A percentile compares a stretch with the other conserved stretches of the same genome.
Evolutionary conservation across 2,888 invertebrate genomes (phyloP).

Genomic region (Drosophila paranaensis): DNA sequence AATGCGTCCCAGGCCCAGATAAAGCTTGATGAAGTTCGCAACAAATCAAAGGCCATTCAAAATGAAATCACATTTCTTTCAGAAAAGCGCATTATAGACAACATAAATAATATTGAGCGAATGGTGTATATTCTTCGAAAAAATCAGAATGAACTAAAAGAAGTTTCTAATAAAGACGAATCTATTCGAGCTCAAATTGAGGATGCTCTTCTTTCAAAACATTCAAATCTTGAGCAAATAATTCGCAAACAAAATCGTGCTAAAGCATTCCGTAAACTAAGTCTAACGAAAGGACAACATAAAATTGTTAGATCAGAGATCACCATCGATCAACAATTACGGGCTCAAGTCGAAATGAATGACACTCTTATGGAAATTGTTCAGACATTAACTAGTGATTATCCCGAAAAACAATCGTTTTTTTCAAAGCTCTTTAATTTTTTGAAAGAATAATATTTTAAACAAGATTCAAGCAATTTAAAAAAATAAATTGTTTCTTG

Average conservation of each 20-base stretch:
- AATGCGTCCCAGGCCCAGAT: constrained; percentile 86
- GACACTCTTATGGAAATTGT: constrained; percentile 53
- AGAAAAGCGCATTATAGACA: constrained; percentile 72
- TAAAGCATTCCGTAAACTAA: constrained; percentile 62
- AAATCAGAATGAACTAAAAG: constrained; percentile 71
- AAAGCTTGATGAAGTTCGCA: constrained; percentile 87
- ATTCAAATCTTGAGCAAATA: constrained; percentile 75
- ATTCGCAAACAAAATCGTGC: constrained; percentile 64
- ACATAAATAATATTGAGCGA: constrained; percentile 66
- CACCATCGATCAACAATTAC: constrained; percentile 40
- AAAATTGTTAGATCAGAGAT: constrained; percentile 52
- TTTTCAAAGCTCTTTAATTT: constrained; percentile 55
- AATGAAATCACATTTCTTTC: constrained; percentile 77
- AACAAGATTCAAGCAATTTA: too few species aligned
- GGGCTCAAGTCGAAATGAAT: constrained; percentile 60
- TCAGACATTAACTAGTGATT: constrained; percentile 54
- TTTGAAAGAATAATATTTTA: constrained; percentile 48
- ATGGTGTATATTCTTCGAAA: constrained; percentile 67
- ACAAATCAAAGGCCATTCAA: constrained; percentile 86
- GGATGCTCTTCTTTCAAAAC: constrained; percentile 82
- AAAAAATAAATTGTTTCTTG: too few species aligned
- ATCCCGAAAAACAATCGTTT: constrained; percentile 56
- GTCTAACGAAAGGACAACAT: constrained; percentile 39
- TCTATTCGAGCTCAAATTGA: constrained; percentile 83
- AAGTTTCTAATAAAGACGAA: constrained; percentile 69